Evolutionary conservation across 1,140 invertebrate species (phyloP), one percentile per base, ranked within the genome.

Genomic region (Brachionus koreanus): DNA sequence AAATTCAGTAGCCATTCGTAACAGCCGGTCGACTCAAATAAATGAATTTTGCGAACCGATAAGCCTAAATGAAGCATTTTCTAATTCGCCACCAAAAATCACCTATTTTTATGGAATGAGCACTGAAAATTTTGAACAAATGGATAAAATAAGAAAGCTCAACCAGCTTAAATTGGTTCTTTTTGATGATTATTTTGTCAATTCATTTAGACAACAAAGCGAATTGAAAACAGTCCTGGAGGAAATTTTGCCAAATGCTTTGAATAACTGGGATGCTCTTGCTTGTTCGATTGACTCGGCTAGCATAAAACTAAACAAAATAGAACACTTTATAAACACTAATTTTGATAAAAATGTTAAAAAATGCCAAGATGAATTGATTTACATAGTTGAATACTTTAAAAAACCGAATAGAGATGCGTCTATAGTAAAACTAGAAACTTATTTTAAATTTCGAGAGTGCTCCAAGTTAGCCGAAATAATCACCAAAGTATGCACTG

Each of bases 391-490:
- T 25, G 69, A 74, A 3, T 12, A 74, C 25, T 74, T 74, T 25
- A 74, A 33, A 5, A 74, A 46, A 12, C 19, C 37, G 5, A 74
- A 74, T 46, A 23, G 25, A 23, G 23, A 46, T 25, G 7, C 3
- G 13, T 43, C 39, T 25, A 43, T 46, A 25, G 29, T 12, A 25
- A 39, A 74, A 12, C 7, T 74, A 0, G 69, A 74, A 19, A 25
- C 25, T 19, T 74, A 74, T 74, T 74, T 74, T 46, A 74, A 74
- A 46, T 74, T 74, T 39, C 16, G 42, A 43, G 19, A 46, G 12
- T 43, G 69, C 19, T 46, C 10, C 42, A 74, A 74, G 13, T 25
- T 43, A 25, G 69, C 69, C 10, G 9, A 35, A 12, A 16, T 46
- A 10, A 29, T 74, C 23, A 2, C 7, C 23, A 10, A 74, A 13